Evolutionary conservation across 2,888 invertebrate species (phyloP), one percentile per base, ranked within the genome.

Genomic region (Mesorhabditis spiculigera): DNA sequence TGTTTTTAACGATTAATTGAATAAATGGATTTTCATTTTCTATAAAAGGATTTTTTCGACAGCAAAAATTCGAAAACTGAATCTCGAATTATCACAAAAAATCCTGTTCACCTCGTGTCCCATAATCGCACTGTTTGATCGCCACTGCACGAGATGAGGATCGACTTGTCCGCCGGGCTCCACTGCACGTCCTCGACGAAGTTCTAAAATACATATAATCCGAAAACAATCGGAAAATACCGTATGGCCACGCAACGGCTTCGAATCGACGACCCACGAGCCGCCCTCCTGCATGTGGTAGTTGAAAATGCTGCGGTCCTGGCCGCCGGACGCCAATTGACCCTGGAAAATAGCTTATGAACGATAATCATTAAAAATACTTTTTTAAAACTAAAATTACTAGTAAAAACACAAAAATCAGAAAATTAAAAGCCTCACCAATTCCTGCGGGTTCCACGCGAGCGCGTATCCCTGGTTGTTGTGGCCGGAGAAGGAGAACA

Each of bases 101-200:
- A n/a, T n/a, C n/a, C n/a, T n/a, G 28, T 28, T 28, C 3, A 50
- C 58, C 58, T 50, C 5, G 92, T 91, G 87, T 98, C 98, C 97
- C 97, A 98, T 85, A 99, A 92, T 81, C 94, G 91, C 76, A 99
- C 92, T 44, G 87, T 85, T 68, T 86, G 86, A 80, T 90, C 90
- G 6, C 88, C 87, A 8, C 89, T 89, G 79, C 89, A 89, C 0
- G 89, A 88, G 6, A 88, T 87, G 63, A 85, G 72, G 91, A 95
- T 95, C 88, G 92, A 88, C 13, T 87, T 89, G 88, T 98, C 98
- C 88, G 91, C 95, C 3, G 96, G 96, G 72, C 96, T 96, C 98
- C 98, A 98, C 86, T 97, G 96, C 75, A 99, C 89, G 87, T 99
- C 98, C 89, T 98, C 98, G 10, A 99, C 93, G 44, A 96, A 96